phyloP scores from a whole-genome alignment of 2,888 invertebrate genomes.

The Caenorhabditis sp. region DNA sequence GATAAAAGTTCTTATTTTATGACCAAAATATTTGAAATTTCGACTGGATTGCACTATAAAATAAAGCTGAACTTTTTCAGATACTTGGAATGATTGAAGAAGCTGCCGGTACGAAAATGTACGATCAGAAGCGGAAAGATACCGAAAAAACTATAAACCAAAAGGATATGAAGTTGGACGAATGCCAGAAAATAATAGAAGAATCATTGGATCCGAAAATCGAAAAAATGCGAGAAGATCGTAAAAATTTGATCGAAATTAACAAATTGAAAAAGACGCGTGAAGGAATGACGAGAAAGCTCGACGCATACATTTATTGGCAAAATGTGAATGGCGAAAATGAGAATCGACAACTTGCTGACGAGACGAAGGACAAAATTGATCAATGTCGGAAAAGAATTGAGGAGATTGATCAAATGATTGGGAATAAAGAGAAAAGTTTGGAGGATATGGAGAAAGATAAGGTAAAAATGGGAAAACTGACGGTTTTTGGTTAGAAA shows the following conservation, averaged over 20 bases:
- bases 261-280: conserved; percentile 69
- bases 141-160: conserved; percentile 88
- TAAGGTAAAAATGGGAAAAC: conserved; percentile 8
- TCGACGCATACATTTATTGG: conserved; percentile 21
- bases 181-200: conserved; percentile 74
- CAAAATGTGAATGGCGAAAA: neutral
- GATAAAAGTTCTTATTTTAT: too few relatives aligned
- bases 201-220: conserved; percentile 82
- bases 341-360: neutral
- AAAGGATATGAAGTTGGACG: conserved; percentile 87
- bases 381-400: neutral
- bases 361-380: neutral
- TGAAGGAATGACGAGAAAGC: conserved; percentile 20
- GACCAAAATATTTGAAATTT: too few relatives aligned
- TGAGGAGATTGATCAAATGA: neutral
- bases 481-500: neutral
- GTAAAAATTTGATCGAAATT: conserved; percentile 85
- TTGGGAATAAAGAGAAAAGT: conserved; percentile 33
- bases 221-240: conserved; percentile 80
- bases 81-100: conserved; percentile 97
- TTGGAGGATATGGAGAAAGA: conserved; percentile 59
- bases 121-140: conserved; percentile 88
- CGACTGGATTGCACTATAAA: too few relatives aligned
- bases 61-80: too few relatives aligned
- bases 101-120: conserved; percentile 95